Conservation (phyloP, 2,888 invertebrate species). For the Drosophila glabriapex region DNA sequence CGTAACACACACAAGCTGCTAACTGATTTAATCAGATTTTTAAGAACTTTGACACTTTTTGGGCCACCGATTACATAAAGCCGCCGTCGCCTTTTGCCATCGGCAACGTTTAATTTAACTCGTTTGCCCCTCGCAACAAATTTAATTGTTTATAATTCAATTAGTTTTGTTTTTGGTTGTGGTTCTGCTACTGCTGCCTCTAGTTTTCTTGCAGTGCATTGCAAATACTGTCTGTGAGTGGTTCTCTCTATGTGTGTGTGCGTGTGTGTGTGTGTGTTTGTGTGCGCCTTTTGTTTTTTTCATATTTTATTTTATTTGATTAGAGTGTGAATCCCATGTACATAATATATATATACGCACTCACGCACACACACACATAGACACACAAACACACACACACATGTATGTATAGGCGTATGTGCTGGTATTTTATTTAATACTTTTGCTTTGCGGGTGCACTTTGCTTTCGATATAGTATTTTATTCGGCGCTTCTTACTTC, state of each 20-base stretch:
- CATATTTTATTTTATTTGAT: constrained; percentile 26
- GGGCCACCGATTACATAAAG: constrained; percentile 60
- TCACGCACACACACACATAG: constrained; percentile 10
- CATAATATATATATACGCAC: constrained; percentile 23
- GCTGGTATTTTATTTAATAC: constrained; percentile 67
- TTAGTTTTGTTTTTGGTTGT: constrained; percentile 46
- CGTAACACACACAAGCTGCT: constrained; percentile 60
- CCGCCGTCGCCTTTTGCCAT: constrained; percentile 7
- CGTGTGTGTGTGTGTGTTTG: constrained; percentile 13
- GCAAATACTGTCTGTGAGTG: constrained; percentile 9
- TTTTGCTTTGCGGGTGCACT: constrained; percentile 66
- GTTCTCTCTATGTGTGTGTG: neutral
- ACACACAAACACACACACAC: neutral
- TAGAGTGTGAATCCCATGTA: constrained; percentile 24
- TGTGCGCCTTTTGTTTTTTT: constrained; percentile 31
- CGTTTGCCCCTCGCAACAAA: constrained; percentile 29
- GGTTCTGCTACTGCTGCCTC: constrained; percentile 3
- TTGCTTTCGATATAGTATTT: constrained; percentile 69
- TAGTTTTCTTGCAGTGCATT: constrained; percentile 22
- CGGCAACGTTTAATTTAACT: constrained; percentile 13
- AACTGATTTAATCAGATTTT: constrained; percentile 64
- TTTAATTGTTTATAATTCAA: constrained; percentile 69
- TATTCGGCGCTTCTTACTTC: constrained; percentile 81
- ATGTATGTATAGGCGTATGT: constrained; percentile 26
- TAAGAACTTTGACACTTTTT: constrained; percentile 51